Evolutionary conservation across 1,140 invertebrate species (phyloP).

Genomic region (Bombus superbus): DNA sequence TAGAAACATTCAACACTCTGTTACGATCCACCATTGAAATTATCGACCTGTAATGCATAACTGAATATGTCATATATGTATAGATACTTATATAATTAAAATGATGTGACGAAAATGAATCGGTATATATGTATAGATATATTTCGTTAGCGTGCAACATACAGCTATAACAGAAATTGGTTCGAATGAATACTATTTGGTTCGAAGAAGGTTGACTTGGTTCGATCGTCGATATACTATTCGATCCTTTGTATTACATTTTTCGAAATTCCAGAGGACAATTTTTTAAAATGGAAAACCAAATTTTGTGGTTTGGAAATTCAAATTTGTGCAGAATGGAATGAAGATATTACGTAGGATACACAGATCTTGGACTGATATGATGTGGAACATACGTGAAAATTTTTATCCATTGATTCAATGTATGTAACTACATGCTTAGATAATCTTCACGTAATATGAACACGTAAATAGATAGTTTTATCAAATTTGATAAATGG

Average conservation of each 20-base stretch:
- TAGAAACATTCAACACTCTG: background rate
- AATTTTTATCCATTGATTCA: background rate
- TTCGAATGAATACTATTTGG: too few species aligned
- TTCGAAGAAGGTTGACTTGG: too few species aligned
- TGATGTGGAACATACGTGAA: background rate
- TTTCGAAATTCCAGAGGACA: background rate
- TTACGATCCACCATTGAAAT: conserved; percentile 9
- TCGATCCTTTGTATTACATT: background rate
- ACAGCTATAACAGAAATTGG: too few species aligned
- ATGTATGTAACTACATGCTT: background rate
- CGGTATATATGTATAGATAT: too few species aligned
- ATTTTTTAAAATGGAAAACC: background rate
- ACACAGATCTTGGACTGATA: background rate
- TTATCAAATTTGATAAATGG: background rate
- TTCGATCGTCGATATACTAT: too few species aligned
- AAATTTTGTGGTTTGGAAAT: too few species aligned
- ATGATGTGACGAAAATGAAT: too few species aligned
- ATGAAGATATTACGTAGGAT: background rate
- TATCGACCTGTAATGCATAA: background rate
- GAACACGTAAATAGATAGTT: background rate
- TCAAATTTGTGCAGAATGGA: background rate
- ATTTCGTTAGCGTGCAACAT: too few species aligned
- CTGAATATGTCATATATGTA: too few species aligned
- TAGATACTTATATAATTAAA: too few species aligned
- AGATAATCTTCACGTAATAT: background rate